Percentiles rank a stretch among this genome's conserved stretches.
phyloP scores from a whole-genome alignment of 1,140 invertebrate species.

The Bombus sibiricus region DNA sequence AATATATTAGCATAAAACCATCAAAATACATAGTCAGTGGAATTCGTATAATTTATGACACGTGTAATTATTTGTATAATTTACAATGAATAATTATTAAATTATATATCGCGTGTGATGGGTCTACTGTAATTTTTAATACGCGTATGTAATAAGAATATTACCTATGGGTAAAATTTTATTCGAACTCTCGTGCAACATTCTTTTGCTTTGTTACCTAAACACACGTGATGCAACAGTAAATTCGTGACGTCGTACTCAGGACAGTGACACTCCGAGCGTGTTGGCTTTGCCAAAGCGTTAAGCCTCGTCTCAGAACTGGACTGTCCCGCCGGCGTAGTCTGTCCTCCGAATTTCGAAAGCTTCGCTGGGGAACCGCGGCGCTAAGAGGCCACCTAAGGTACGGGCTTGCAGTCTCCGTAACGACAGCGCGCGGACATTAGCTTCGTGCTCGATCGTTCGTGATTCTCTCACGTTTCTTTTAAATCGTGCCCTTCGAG shows the following conservation, averaged over 20 bases:
- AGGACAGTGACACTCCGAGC: conserved; percentile 66
- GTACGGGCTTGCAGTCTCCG: conserved; percentile 59
- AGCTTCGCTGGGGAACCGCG: conserved; percentile 37
- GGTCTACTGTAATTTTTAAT: no score
- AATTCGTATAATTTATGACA: no score
- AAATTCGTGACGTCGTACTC: conserved; percentile 55
- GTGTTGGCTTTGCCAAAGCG: conserved; percentile 13
- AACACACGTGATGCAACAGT: neutral
- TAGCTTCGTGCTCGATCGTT: conserved; percentile 11
- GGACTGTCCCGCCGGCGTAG: conserved; percentile 2
- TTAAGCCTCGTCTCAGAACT: conserved; percentile 11
- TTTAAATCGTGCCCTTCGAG: no score
- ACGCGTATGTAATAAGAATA: no score
- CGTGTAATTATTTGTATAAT: no score
- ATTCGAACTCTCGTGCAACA: neutral
- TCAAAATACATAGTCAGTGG: no score
- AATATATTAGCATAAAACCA: no score
- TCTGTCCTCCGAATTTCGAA: conserved; percentile 50
- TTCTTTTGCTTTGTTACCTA: neutral
- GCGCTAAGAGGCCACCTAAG: conserved; percentile 42
- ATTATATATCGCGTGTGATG: no score
- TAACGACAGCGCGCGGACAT: conserved; percentile 50
- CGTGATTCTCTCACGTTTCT: neutral
- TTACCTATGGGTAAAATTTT: neutral
- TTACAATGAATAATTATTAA: no score